These are phyloP conservation scores for Struthidea cinerea DNA, from an alignment of 2,113 vertebrate genomes.

Conservation along the genomic window DNA sequence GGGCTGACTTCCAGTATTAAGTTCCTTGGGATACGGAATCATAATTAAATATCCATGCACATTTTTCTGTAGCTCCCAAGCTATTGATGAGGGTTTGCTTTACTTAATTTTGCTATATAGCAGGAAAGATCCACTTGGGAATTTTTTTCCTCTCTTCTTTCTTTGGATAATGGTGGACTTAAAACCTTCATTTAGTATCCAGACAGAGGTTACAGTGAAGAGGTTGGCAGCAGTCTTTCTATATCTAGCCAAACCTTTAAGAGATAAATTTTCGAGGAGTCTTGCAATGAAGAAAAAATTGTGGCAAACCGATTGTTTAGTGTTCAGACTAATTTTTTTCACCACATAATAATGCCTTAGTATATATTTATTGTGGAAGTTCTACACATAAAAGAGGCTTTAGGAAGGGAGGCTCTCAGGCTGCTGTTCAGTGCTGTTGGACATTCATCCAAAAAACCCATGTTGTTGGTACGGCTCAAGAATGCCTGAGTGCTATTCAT, in stretches of 20 bases:
- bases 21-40: background rate
- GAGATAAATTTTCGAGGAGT: background rate
- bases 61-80: background rate
- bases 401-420: background rate
- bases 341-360: no score
- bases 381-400: background rate
- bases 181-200: background rate
- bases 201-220: background rate
- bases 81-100: background rate
- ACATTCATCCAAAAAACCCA: background rate
- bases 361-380: background rate
- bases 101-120: background rate
- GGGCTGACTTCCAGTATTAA: background rate
- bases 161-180: background rate
- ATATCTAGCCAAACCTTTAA: background rate
- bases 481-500: background rate
- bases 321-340: background rate
- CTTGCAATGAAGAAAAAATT: background rate
- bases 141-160: background rate
- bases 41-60: background rate
- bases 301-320: background rate
- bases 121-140: background rate
- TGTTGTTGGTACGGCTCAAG: background rate
- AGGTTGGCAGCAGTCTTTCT: background rate
- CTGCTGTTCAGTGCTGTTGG: background rate